These are phyloP conservation scores for Chitala chitala DNA, from an alignment of 2,113 vertebrate species.

Conservation along the genomic window DNA sequence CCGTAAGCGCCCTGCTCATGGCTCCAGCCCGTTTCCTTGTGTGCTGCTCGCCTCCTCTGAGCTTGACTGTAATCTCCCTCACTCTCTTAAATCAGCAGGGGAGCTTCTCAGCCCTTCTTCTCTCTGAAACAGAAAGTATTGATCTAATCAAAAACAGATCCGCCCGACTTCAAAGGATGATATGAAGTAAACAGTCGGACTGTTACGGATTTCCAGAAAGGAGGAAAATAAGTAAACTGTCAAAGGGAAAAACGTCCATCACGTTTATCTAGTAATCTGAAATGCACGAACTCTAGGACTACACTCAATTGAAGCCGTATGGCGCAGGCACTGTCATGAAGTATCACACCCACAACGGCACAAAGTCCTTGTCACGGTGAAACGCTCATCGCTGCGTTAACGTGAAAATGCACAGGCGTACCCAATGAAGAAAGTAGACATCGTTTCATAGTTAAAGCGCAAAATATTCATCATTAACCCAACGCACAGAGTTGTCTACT, in stretches of 20 bases:
- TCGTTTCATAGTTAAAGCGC: too few species aligned
- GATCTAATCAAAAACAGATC: slow-evolving; percentile 95
- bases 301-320: not conserved
- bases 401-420: not conserved
- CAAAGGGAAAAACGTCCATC: slow-evolving; percentile 47
- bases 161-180: slow-evolving; percentile 82
- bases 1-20: slow-evolving; percentile 87
- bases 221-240: slow-evolving; percentile 41
- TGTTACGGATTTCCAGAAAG: slow-evolving; percentile 59
- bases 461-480: too few species aligned
- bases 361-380: not conserved
- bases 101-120: slow-evolving; percentile 78
- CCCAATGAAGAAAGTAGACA: not conserved
- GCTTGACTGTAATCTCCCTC: slow-evolving; percentile 69
- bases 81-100: slow-evolving; percentile 90
- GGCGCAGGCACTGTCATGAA: not conserved
- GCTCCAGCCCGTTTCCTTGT: slow-evolving; percentile 50
- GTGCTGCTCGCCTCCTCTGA: slow-evolving; percentile 52
- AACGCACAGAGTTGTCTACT: too few species aligned
- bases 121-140: slow-evolving; percentile 81
- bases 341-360: not conserved
- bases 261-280: slow-evolving; percentile 17
- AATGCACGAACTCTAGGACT: not conserved
- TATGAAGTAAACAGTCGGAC: slow-evolving; percentile 77
- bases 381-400: not conserved